These are phyloP conservation scores for Drosophila neocordata DNA, from an alignment of 1,140 invertebrate species.

Conservation along the genomic window DNA sequence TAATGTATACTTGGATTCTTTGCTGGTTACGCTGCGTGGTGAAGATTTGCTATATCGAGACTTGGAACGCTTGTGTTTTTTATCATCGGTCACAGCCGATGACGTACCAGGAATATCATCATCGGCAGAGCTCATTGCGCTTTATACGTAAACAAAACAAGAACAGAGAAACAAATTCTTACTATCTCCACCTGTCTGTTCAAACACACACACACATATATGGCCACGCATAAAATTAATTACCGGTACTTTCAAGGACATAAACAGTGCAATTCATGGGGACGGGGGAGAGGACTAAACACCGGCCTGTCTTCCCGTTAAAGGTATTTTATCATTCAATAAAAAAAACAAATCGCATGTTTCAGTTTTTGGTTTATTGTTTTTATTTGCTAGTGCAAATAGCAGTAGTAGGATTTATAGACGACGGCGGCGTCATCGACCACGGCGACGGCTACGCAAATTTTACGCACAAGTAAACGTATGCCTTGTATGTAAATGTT, in stretches of 20 bases:
- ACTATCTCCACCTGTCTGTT: too few species aligned
- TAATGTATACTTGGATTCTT: not conserved
- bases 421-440: not conserved
- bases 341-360: too few species aligned
- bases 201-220: too few species aligned
- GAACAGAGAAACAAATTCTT: not conserved
- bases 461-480: not conserved
- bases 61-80: not conserved
- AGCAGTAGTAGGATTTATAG: too few species aligned
- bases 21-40: conserved; percentile 8
- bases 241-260: too few species aligned
- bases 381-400: too few species aligned
- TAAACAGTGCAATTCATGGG: too few species aligned
- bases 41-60: not conserved
- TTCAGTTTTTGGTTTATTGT: too few species aligned
- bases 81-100: not conserved
- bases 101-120: conserved; percentile 9
- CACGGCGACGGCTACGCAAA: not conserved
- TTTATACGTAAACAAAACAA: not conserved
- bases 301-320: too few species aligned
- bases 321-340: too few species aligned
- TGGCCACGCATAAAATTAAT: too few species aligned
- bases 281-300: too few species aligned
- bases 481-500: not conserved
- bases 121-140: not conserved